Evolutionary conservation across 2,888 invertebrate species (phyloP), one percentile per base, ranked within the genome.

Genomic region (Eristalinus sepulchralis): DNA sequence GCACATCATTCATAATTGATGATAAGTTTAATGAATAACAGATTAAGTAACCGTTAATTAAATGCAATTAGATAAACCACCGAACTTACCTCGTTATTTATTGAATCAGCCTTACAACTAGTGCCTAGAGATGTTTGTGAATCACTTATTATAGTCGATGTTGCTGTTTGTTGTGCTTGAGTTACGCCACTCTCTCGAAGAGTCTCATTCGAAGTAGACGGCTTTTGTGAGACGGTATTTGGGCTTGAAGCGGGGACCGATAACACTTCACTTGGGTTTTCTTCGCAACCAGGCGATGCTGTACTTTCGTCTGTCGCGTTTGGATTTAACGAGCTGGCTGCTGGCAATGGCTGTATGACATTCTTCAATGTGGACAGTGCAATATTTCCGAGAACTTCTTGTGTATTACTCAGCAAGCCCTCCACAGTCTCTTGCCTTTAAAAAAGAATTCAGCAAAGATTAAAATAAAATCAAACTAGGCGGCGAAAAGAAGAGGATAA

Each of bases 381-480:
- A 91, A 94, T 95, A 90, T 94, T 94, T 22, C 94, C 94, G 80
- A 95, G 94, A 84, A 95, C 95, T 92, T 95, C 95, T 90, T 95
- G 95, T 79, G 95, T 95, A 88, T 95, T 94, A 91, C 94, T 94
- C 89, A 95, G 93, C 83, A 95, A 92, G 90, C 95, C 95, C 90
- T 95, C 95, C 90, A 95, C 94, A 10, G 95, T 95, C 90, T 95
- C 95, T 91, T 94, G 93, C 95, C 95, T 95, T 88, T 86, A 89
- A 75, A 27, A 68, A 73, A 75, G 53, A 72, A 57, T 60, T 57
- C 6, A 71, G 62, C 1, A 1, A 47, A 47, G 47, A 47, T 47
- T 47, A 17, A 47, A 8, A 47, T 17, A 8, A 47, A 17, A 17
- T 0, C 47, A n/a, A 17, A 47, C 17, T 47, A 1, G 1, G 13